Base-by-base conservation (phyloP, 2,888 invertebrate genomes). In the Salticus scenicus region DNA sequence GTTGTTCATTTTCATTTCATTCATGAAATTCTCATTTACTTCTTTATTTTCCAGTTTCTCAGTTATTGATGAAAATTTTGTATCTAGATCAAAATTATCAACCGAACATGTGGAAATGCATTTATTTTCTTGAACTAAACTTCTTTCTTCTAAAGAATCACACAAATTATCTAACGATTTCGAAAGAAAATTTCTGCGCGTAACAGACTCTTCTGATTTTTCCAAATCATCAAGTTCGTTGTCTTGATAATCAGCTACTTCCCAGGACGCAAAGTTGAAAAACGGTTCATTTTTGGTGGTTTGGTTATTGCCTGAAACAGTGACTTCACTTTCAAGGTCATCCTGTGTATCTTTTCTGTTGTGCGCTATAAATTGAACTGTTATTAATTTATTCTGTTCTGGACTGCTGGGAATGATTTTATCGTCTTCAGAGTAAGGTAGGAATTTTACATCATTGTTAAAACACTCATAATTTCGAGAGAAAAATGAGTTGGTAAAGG, bases 121-220 rank as follows among this genome's bases (percentile, higher is more conserved):
- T 30, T 30, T 14, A 30, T 30, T 30, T 17, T 17, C n/a, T 4
- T 1, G 12, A 27, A 28, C 30, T 17, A 30, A 5, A n/a, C 5
- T 33, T 27, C 17, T 20, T 1, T 70, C 70, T 4, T 70, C 42
- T 0, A 31, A 47, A 27, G 42, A 47, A 57, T 83, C 83, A 28
- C 77, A 83, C 20, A 83, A 51, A 57, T 83, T 67, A 41, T 83
- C 77, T 71, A 83, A 28, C 12, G 83, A 83, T 42, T 77, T 83
- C n/a, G 82, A 82, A 20, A 30, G 75, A 4, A 77, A 63, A 1
- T 77, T 57, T 37, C 71, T 77, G 0, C 33, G 31, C 10, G 66
- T 14, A 27, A 24, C 27, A 14, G 37, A 12, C 1, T 51, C 37
- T 27, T 2, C n/a, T 14, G 12, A 27, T 4, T 37, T 28, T 63